These are phyloP conservation scores for Leptopilina clavipes DNA, from an alignment of 1,140 invertebrate species.

Conservation along the genomic window DNA sequence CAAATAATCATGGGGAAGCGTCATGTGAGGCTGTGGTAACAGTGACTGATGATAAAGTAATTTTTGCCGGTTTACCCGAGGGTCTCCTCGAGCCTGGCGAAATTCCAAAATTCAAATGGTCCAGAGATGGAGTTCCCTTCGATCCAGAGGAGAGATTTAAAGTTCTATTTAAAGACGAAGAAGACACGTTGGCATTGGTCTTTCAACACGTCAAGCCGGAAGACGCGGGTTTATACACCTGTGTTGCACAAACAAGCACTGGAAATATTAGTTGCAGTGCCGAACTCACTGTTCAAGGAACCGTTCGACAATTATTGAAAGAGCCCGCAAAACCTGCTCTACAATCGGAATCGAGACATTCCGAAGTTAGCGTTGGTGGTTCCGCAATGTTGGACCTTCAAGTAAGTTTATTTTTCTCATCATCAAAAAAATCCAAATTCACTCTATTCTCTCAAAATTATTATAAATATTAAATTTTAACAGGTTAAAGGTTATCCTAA, in stretches of 20 bases:
- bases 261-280: constrained; percentile 96
- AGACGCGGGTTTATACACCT: constrained; percentile 95
- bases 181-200: constrained; percentile 92
- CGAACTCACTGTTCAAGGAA: constrained; percentile 92
- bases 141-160: constrained; percentile 96
- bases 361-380: constrained; percentile 86
- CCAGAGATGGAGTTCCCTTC: constrained; percentile 90
- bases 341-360: constrained; percentile 82
- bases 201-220: constrained; percentile 96
- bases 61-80: constrained; percentile 84
- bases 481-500: constrained; percentile 95
- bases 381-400: constrained; percentile 96
- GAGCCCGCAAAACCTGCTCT: constrained; percentile 89
- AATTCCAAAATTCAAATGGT: constrained; percentile 91
- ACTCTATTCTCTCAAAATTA: too few relatives aligned
- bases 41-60: constrained; percentile 88
- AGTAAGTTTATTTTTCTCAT: constrained; percentile 52
- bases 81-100: constrained; percentile 83
- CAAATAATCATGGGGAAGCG: constrained; percentile 88
- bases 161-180: constrained; percentile 92
- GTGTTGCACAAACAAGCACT: constrained; percentile 92
- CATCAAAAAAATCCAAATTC: too few relatives aligned
- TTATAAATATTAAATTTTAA: too few relatives aligned
- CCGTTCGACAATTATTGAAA: constrained; percentile 85
- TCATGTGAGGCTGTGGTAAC: constrained; percentile 85